Evolutionary conservation across 2,888 invertebrate genomes (phyloP).

Genomic region (Hypsopygia costalis): DNA sequence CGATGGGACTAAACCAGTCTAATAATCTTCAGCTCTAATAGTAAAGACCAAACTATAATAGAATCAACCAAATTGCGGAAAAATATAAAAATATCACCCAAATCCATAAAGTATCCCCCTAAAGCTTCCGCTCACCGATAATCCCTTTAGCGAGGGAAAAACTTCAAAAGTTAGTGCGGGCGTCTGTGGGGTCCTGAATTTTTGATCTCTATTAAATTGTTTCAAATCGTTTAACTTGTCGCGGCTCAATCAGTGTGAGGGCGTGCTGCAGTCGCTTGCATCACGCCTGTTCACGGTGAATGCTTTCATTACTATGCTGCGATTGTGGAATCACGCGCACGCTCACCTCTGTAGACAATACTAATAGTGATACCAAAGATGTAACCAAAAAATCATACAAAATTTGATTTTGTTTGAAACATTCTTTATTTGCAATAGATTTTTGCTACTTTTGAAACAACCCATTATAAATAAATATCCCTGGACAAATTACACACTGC

Average conservation of each 20-base stretch:
- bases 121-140: slow-evolving; percentile 67
- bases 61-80: slow-evolving; percentile 36
- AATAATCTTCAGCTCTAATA: too few relatives aligned
- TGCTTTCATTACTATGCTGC: slow-evolving; percentile 4
- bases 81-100: slow-evolving; percentile 59
- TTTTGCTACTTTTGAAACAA: too few relatives aligned
- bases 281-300: slow-evolving; percentile 1
- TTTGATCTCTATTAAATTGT: slow-evolving; percentile 82
- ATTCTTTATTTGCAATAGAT: too few relatives aligned
- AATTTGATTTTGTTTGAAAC: too few relatives aligned
- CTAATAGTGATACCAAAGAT: neutral
- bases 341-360: neutral
- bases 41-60: neutral
- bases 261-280: slow-evolving; percentile 2
- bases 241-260: slow-evolving; percentile 75
- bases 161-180: slow-evolving; percentile 81
- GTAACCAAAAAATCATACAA: too few relatives aligned
- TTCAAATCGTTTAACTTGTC: slow-evolving; percentile 81
- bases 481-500: too few relatives aligned
- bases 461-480: too few relatives aligned
- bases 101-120: slow-evolving; percentile 71
- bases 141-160: slow-evolving; percentile 79
- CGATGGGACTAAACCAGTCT: too few relatives aligned
- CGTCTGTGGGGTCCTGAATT: slow-evolving; percentile 68
- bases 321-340: neutral